Evolutionary conservation across 2,113 vertebrate species (phyloP), one percentile per base, ranked within the genome.

Genomic region (Oryzias celebensis): DNA sequence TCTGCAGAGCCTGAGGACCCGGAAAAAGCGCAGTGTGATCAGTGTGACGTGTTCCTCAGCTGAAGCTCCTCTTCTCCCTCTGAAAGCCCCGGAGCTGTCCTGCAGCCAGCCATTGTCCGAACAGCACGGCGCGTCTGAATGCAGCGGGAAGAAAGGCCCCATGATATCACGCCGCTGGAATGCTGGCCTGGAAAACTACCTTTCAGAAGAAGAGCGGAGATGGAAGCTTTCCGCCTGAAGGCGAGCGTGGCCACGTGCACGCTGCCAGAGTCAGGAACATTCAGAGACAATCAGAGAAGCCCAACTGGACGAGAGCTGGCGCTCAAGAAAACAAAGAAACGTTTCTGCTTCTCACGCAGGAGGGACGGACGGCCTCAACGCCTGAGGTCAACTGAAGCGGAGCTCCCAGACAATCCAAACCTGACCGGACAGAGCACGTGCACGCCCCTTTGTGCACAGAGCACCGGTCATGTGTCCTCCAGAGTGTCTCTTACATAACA

Each of bases 161-260:
- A 1, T 62, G 60, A 62, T 45, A 49, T 62, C 60, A 62, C 7
- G 10, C 36, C 24, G 41, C 48, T 26, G 60, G 60, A 18, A 62
- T 62, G 60, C 26, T 10, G 1, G 17, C 22, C 22, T 41, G 4
- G 46, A 8, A 36, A 36, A 12, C 36, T 3, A 36, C 36, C 36
- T 36, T 36, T 36, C 36, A 36, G 36, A 36, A 1, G 7, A 22
- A 7, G 0, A 2, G 2, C 20, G 44, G 44, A 17, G 44, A 46
- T 14, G 13, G 5, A 16, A 52, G 51, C 14, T 4, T 5, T 16
- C 49, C 4, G 48, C 20, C 48, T 23, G 12, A 14, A 45, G 44
- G 44, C 36, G 7, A 0, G 36, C 36, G 36, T 1, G 2, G 36
- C 36, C 10, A 2, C 10, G 36, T 10, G 36, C 36, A 12, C 10